These are phyloP conservation scores for Cotesia chilonis DNA, from an alignment of 1,140 invertebrate genomes.

Conservation along the genomic window DNA sequence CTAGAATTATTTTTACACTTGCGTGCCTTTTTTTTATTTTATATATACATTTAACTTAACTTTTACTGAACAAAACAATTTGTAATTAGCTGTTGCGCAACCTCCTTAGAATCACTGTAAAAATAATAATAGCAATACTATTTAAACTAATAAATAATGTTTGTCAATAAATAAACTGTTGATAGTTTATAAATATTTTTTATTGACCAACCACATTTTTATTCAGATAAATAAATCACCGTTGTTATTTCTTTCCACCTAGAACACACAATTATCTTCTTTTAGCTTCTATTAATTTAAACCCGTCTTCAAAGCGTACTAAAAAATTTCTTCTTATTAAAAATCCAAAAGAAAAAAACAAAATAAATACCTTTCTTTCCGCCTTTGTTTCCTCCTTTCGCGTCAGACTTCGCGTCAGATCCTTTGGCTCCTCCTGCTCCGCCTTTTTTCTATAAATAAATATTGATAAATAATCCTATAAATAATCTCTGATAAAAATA, in stretches of 20 bases:
- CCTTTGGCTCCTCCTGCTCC: conserved; percentile 31
- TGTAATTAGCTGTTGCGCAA: too few species aligned
- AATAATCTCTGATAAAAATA: conserved; percentile 14
- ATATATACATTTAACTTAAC: not conserved
- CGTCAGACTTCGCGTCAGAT: conserved; percentile 34
- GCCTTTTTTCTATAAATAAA: conserved; percentile 42
- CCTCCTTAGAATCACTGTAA: too few species aligned
- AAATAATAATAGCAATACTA: too few species aligned
- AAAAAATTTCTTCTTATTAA: conserved; percentile 4
- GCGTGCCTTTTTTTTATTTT: conserved; percentile 3
- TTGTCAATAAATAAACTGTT: too few species aligned
- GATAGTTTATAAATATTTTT: conserved; percentile 12
- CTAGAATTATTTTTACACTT: conserved; percentile 6
- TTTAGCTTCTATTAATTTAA: conserved; percentile 31
- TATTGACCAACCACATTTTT: not conserved
- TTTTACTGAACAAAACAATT: too few species aligned
- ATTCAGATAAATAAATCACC: conserved; percentile 15
- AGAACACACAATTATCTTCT: conserved; percentile 37
- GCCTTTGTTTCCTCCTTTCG: conserved; percentile 42
- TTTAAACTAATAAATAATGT: too few species aligned
- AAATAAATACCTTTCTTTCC: conserved; percentile 43
- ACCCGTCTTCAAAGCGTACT: conserved; percentile 39
- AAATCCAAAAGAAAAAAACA: not conserved
- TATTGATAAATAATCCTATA: conserved; percentile 10
- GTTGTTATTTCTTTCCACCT: conserved; percentile 47